phyloP scores from a whole-genome alignment of 2,888 invertebrate species.

The Pyralis farinalis region DNA sequence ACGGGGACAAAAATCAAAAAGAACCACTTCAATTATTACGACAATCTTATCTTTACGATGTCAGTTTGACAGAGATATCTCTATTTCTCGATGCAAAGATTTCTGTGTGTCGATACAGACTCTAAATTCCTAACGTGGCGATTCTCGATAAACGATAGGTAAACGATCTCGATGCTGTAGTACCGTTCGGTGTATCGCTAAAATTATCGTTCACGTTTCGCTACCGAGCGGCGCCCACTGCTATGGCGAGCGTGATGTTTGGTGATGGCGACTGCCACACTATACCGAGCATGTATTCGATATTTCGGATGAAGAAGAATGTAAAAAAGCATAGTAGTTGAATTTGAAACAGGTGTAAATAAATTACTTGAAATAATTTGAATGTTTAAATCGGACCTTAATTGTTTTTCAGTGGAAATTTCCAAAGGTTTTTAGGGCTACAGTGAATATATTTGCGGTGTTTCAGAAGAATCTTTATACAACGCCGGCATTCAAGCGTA shows the following conservation, averaged over 20 bases:
- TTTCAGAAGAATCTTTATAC: too few relatives aligned
- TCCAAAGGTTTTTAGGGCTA: too few relatives aligned
- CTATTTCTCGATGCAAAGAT: constrained; percentile 46
- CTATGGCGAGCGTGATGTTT: constrained; percentile 38
- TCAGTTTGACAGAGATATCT: constrained; percentile 29
- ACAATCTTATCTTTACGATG: not conserved
- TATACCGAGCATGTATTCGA: too few relatives aligned
- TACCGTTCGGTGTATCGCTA: constrained; percentile 70
- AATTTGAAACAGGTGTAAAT: too few relatives aligned
- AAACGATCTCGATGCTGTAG: constrained; percentile 67
- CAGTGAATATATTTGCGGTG: too few relatives aligned
- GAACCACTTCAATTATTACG: not conserved
- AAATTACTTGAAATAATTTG: too few relatives aligned
- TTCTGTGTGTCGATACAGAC: constrained; percentile 34
- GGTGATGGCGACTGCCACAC: too few relatives aligned
- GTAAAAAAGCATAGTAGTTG: too few relatives aligned
- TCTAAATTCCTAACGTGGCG: constrained; percentile 69
- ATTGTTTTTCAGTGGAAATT: too few relatives aligned
- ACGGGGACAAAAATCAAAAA: not conserved
- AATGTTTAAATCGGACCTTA: too few relatives aligned
- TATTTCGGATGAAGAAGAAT: too few relatives aligned
- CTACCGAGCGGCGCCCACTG: constrained; percentile 59
- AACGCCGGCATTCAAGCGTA: too few relatives aligned
- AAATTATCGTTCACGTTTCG: constrained; percentile 77
- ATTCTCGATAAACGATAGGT: constrained; percentile 71